Conservation (phyloP, 1,140 invertebrate genomes). For the Fopius arisanus region DNA sequence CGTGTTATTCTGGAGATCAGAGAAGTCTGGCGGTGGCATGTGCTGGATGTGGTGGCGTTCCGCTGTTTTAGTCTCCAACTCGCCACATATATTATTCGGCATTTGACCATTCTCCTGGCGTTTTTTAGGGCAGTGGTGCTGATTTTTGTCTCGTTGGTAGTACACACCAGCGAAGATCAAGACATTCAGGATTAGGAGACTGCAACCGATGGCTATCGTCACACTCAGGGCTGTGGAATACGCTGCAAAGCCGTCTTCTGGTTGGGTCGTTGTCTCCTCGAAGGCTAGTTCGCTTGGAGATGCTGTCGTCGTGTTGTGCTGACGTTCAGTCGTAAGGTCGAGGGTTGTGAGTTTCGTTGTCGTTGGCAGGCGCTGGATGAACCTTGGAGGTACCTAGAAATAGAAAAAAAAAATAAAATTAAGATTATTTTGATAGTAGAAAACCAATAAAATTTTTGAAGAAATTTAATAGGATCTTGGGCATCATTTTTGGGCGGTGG, state of each 20-base stretch:
- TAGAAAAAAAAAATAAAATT: background rate
- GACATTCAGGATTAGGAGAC: constrained; percentile 87
- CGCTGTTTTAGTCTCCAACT: constrained; percentile 72
- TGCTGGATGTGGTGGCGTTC: constrained; percentile 77
- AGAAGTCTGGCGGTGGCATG: constrained; percentile 79
- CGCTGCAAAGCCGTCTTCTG: constrained; percentile 84
- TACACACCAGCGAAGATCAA: constrained; percentile 94
- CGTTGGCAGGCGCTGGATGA: constrained; percentile 59
- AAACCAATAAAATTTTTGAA: too few relatives aligned
- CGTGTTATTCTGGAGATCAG: constrained; percentile 75
- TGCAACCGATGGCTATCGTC: constrained; percentile 94
- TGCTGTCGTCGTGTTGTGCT: constrained; percentile 47
- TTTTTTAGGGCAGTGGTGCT: constrained; percentile 72
- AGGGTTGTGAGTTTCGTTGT: constrained; percentile 48
- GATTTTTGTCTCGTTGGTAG: constrained; percentile 86
- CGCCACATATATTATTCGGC: constrained; percentile 84
- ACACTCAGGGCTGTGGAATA: constrained; percentile 89
- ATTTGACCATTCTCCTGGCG: constrained; percentile 84
- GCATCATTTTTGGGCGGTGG: too few relatives aligned
- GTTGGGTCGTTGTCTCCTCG: constrained; percentile 65
- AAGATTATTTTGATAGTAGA: too few relatives aligned
- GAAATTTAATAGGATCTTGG: too few relatives aligned
- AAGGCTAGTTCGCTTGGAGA: constrained; percentile 53
- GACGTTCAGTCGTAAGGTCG: constrained; percentile 48
- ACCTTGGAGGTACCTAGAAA: constrained; percentile 56